Percentiles rank a stretch among this genome's conserved stretches.
These are phyloP conservation scores for Lithophane leautieri DNA, from an alignment of 2,888 invertebrate species.

Conservation along the genomic window DNA sequence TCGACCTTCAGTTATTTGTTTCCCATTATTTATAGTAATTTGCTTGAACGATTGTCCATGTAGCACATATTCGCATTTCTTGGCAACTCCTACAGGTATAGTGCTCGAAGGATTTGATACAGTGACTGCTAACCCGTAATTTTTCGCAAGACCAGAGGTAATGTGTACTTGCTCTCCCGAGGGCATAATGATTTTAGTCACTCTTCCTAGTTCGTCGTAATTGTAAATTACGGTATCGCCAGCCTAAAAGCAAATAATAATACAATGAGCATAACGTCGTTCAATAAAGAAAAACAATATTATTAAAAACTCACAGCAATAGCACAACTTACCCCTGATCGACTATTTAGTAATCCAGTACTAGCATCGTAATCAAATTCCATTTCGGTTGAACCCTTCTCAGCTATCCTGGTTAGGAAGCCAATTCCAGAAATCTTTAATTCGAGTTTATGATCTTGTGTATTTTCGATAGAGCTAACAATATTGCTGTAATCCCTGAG, in stretches of 20 bases:
- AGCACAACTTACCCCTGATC: conserved; percentile 92
- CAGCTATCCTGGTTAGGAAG: conserved; percentile 96
- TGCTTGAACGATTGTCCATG: conserved; percentile 92
- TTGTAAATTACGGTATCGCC: conserved; percentile 97
- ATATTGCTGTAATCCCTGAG: conserved; percentile 97
- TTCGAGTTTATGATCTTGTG: conserved; percentile 97
- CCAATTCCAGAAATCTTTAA: conserved; percentile 98
- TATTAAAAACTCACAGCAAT: background rate
- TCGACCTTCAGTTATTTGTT: conserved; percentile 93
- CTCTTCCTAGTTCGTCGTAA: conserved; percentile 97
- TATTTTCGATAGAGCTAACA: conserved; percentile 98
- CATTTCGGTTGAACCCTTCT: conserved; percentile 97
- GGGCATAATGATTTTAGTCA: conserved; percentile 96
- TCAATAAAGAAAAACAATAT: background rate
- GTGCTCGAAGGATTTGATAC: conserved; percentile 91
- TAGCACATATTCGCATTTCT: conserved; percentile 91
- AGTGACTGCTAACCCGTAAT: conserved; percentile 94
- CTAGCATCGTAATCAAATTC: conserved; percentile 97
- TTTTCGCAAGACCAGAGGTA: conserved; percentile 94
- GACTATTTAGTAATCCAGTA: conserved; percentile 95
- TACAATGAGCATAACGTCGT: conserved; percentile 25
- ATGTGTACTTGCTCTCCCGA: conserved; percentile 97
- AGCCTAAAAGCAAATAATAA: conserved; percentile 89
- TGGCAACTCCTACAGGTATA: conserved; percentile 89
- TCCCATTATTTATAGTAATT: conserved; percentile 92